These are phyloP conservation scores for Romanogobio albipinnatus DNA, from an alignment of 2,113 vertebrate species.

Conservation along the genomic window DNA sequence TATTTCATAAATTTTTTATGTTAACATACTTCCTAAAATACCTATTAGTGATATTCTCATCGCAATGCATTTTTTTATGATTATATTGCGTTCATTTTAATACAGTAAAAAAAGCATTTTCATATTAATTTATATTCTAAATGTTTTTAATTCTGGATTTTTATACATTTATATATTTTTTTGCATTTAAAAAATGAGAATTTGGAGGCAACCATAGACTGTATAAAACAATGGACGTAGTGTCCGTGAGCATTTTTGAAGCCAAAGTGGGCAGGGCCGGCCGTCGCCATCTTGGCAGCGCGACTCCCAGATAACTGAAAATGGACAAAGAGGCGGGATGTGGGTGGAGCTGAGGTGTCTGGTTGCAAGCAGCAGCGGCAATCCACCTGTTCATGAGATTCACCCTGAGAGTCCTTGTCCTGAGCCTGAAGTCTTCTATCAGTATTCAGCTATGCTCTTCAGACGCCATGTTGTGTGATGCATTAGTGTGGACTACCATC, in stretches of 20 bases:
- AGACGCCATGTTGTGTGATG: background rate
- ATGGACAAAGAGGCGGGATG: too few species aligned
- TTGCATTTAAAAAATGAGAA: background rate
- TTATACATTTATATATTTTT: background rate
- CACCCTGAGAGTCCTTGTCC: slow-evolving; percentile 7
- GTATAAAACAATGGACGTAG: too few species aligned
- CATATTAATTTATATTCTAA: background rate
- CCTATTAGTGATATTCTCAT: too few species aligned
- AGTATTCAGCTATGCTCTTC: background rate
- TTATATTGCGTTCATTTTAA: background rate
- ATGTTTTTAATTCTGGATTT: background rate
- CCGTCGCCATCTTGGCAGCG: too few species aligned
- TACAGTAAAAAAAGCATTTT: background rate
- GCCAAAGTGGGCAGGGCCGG: too few species aligned
- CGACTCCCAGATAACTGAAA: too few species aligned
- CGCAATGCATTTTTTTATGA: background rate
- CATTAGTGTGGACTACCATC: slow-evolving; percentile 53
- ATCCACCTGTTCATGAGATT: background rate
- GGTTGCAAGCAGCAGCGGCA: too few species aligned
- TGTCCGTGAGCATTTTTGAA: too few species aligned
- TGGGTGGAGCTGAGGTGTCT: too few species aligned
- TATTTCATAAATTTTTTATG: too few species aligned
- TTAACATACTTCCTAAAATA: too few species aligned
- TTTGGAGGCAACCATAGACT: too few species aligned
- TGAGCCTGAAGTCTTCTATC: slow-evolving; percentile 14